A percentile compares a stretch with the other conserved stretches of the same genome.
These are phyloP conservation scores for Antheraea pernyi DNA, from an alignment of 1,140 invertebrate genomes.

Conservation along the genomic window DNA sequence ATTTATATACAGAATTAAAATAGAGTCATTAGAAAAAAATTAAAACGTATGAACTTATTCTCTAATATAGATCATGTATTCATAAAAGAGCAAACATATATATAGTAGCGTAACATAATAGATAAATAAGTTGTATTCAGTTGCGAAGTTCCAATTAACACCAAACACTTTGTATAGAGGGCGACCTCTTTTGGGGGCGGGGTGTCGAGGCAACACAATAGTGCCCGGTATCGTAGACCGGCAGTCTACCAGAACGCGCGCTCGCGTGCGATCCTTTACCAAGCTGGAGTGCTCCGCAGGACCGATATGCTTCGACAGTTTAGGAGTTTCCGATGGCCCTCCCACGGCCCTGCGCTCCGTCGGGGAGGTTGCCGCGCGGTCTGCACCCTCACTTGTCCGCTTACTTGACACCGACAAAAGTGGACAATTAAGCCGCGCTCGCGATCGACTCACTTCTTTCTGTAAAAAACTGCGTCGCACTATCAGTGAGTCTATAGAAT, in stretches of 20 bases:
- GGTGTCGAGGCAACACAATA: conserved; percentile 26
- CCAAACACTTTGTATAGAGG: conserved; percentile 37
- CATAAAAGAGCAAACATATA: not conserved
- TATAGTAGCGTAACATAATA: not conserved
- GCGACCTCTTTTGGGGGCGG: conserved; percentile 39
- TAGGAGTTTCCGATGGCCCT: conserved; percentile 53
- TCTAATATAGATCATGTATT: not conserved
- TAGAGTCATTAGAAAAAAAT: too few species aligned
- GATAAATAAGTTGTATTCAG: conserved; percentile 18
- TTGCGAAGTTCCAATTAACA: conserved; percentile 58
- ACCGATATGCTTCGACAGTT: conserved; percentile 67
- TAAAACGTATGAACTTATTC: not conserved
- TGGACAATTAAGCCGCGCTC: conserved; percentile 64
- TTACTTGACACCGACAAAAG: conserved; percentile 64
- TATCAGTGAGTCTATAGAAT: conserved; percentile 64
- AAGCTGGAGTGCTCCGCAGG: conserved; percentile 70
- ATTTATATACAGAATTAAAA: too few species aligned
- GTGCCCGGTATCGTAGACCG: conserved; percentile 30
- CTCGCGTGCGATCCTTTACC: conserved; percentile 64
- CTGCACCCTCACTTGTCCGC: conserved; percentile 63
- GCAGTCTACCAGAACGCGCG: conserved; percentile 65
- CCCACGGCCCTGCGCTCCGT: conserved; percentile 52
- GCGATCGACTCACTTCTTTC: conserved; percentile 67
- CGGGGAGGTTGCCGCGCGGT: conserved; percentile 56
- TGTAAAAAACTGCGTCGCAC: conserved; percentile 74